A percentile compares a stretch with the other conserved stretches of the same genome.
These are phyloP conservation scores for Drosophila cracens DNA, from an alignment of 2,888 invertebrate genomes.

Conservation along the genomic window DNA sequence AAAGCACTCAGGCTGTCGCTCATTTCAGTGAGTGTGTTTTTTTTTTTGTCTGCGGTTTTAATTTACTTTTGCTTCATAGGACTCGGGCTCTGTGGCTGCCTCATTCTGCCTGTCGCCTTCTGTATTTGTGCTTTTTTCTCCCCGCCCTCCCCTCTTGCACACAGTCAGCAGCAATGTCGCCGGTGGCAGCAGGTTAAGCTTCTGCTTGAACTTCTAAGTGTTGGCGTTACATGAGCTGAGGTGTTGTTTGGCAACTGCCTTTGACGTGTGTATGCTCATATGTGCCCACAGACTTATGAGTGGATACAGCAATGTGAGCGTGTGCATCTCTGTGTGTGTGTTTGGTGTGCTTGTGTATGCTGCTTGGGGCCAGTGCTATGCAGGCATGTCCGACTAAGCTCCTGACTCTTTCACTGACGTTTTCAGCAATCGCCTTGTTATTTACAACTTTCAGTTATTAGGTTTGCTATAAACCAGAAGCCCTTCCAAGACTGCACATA, in stretches of 20 bases:
- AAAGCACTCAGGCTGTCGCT: constrained; percentile 54
- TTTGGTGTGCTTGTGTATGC: constrained; percentile 28
- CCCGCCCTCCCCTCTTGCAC: constrained; percentile 9
- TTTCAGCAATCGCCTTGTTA: constrained; percentile 46
- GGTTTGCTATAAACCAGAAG: constrained; percentile 55
- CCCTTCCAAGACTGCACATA: constrained; percentile 9
- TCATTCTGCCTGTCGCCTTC: neutral
- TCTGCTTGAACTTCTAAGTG: constrained; percentile 83
- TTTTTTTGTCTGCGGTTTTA: constrained; percentile 65
- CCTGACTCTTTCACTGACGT: constrained; percentile 42
- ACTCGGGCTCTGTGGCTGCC: constrained; percentile 18
- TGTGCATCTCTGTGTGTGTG: constrained; percentile 3
- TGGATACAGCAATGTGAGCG: constrained; percentile 6
- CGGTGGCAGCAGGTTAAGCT: constrained; percentile 82
- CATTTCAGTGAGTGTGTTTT: constrained; percentile 48
- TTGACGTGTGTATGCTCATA: constrained; percentile 67
- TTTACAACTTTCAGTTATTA: constrained; percentile 57
- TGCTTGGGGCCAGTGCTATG: constrained; percentile 12
- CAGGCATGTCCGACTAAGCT: constrained; percentile 23
- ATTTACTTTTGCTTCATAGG: constrained; percentile 70
- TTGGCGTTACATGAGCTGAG: constrained; percentile 74
- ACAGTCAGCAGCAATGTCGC: constrained; percentile 67
- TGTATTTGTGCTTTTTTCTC: neutral
- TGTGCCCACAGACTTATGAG: constrained; percentile 44
- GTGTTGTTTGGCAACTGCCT: constrained; percentile 73